phyloP scores from a whole-genome alignment of 2,113 vertebrate species.

The Hystrix brachyura region DNA sequence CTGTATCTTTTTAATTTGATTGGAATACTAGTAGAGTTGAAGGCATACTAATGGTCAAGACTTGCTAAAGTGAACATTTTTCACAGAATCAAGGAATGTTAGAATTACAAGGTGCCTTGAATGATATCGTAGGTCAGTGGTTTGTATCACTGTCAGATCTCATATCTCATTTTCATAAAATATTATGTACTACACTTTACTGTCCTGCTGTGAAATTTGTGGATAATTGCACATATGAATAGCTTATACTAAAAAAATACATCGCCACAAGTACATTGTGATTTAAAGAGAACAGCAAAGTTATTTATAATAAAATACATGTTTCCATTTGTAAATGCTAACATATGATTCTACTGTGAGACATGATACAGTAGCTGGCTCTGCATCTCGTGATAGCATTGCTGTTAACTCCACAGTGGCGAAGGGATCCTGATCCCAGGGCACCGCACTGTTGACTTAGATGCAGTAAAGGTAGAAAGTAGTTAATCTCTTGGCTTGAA shows the following conservation, averaged over 20 bases:
- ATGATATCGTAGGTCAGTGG: background rate
- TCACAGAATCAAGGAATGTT: background rate
- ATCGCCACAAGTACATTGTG: background rate
- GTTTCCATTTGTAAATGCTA: constrained; percentile 5
- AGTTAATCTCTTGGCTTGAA: background rate
- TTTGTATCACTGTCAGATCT: background rate
- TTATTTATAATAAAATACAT: background rate
- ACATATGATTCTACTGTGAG: background rate
- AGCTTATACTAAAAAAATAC: constrained; percentile 37
- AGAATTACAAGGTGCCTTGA: background rate
- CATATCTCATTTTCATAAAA: constrained; percentile 1
- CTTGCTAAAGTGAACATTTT: background rate
- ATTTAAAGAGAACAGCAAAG: background rate
- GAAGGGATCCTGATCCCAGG: background rate
- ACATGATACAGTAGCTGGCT: background rate
- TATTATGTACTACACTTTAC: constrained; percentile 4
- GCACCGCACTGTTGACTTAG: background rate
- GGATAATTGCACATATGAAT: background rate
- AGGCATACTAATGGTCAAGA: background rate
- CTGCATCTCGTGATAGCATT: background rate
- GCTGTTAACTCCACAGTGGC: background rate
- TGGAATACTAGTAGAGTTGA: background rate
- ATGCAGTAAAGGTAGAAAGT: background rate
- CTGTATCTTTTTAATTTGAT: constrained; percentile 30
- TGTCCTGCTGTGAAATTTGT: background rate